phyloP scores from a whole-genome alignment of 2,113 vertebrate genomes.

The Nestor notabilis region DNA sequence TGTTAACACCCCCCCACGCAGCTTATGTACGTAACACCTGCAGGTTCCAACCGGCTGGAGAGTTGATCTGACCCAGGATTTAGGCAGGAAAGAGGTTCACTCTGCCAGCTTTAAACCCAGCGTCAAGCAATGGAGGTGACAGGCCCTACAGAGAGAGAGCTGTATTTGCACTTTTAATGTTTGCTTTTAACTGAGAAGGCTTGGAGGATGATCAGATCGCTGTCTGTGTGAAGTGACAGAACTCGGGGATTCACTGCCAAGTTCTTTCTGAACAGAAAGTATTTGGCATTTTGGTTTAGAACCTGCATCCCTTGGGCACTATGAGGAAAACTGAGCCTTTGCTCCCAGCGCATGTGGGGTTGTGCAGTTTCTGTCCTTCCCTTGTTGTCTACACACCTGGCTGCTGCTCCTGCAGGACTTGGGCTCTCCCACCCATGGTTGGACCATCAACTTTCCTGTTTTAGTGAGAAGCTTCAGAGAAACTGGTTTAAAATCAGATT shows the following conservation, averaged over 20 bases:
- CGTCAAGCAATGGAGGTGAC: not conserved
- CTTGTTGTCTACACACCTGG: not conserved
- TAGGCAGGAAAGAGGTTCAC: not conserved
- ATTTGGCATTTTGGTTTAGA: not conserved
- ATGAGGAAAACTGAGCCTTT: not conserved
- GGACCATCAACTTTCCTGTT: not conserved
- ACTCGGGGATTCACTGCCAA: not conserved
- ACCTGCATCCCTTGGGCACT: not conserved
- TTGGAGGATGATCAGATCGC: not conserved
- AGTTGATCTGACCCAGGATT: not conserved
- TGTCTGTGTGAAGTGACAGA: not conserved
- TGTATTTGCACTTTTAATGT: not conserved
- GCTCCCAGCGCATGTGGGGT: fast-evolving
- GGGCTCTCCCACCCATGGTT: not conserved
- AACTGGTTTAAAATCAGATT: not conserved
- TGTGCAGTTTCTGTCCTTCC: not conserved
- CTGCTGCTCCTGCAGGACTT: not conserved
- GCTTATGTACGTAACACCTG: not conserved
- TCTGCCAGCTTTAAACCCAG: not conserved
- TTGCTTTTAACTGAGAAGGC: not conserved
- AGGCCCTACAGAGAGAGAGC: not conserved
- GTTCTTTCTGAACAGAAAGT: not conserved
- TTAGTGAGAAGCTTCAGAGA: not conserved
- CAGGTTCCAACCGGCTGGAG: not conserved
- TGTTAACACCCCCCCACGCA: not conserved